Percentiles rank a stretch among this genome's conserved stretches.
Conservation (phyloP, 2,113 vertebrate species). For the Pseudopipra pipra region DNA sequence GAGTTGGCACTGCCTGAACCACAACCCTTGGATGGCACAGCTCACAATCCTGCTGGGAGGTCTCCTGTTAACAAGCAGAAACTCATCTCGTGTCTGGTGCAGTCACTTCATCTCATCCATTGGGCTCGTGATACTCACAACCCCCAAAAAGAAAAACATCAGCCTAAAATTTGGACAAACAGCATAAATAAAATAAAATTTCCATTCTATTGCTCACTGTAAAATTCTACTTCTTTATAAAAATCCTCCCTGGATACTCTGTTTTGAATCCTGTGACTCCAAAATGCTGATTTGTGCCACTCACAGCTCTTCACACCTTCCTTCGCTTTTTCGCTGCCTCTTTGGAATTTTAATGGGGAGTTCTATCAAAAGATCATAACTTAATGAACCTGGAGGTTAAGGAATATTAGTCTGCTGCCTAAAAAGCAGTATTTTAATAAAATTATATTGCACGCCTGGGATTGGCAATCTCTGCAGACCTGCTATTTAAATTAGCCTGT, state of each 20-base stretch:
- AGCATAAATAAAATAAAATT: not conserved
- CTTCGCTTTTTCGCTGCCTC: not conserved
- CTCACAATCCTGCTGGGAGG: not conserved
- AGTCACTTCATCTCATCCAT: not conserved
- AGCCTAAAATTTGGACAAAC: not conserved
- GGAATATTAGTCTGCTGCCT: not conserved
- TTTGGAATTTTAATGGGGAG: not conserved
- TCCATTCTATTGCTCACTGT: not conserved
- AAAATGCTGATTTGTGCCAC: not conserved
- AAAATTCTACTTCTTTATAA: not conserved
- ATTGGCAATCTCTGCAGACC: not conserved
- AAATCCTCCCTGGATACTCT: not conserved
- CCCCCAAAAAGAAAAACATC: not conserved
- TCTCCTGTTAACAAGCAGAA: not conserved
- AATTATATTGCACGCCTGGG: not conserved
- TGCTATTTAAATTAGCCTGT: not conserved
- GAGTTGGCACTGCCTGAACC: not conserved
- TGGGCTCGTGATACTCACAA: no score
- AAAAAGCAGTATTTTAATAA: slow-evolving; percentile 27
- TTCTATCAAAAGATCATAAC: not conserved
- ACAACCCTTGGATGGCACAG: not conserved
- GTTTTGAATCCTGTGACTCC: not conserved
- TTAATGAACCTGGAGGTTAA: slow-evolving; percentile 22
- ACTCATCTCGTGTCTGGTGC: not conserved
- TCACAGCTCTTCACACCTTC: not conserved